Base-by-base conservation (phyloP, 2,113 vertebrate genomes). In the Gallinago paraguaiae region DNA sequence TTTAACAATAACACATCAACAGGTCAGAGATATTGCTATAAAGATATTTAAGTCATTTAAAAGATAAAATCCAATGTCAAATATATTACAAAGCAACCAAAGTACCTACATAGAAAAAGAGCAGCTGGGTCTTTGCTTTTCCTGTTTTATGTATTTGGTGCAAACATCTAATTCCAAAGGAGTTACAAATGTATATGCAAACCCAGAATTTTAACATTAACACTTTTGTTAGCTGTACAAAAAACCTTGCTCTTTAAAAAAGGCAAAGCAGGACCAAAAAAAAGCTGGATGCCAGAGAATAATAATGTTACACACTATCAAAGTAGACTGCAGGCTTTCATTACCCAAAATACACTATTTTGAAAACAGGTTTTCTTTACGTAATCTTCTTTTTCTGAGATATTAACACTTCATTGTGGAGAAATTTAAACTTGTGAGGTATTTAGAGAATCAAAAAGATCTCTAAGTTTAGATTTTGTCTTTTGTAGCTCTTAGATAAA, bases 111-210 rank as follows among this genome's bases (percentile, higher is more conserved):
- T 0, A 65, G 20, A 70, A 25, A 33, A 77, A 51, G 13, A 77
- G 54, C 17, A 83, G 45, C 17, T 35, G 37, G 9, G 9, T 20
- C 87, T 93, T 70, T 77, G 10, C 31, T 84, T 82, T 83, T 72
- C 12, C 30, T 0, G 0, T 57, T 77, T 69, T 72, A 45, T 19
- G 12, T 13, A 74, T 10, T 10, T 30, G 35, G 19, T 61, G 81
- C 13, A 89, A 91, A 64, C 46, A 83, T 5, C 18, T 24, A 63
- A 53, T 41, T 53, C n/a, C 30, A 75, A 69, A 70, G 39, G 51
- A 76, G 39, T 10, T 70, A 46, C 10, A 46, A 41, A 41, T 30
- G 33, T 28, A 30, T 56, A 68, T 13, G 18, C 45, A 72, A 54
- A 37, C 2, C 41, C 12, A 41, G 30, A 79, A 72, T 79, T 61